Evolutionary conservation across 2,888 invertebrate species (phyloP).

Genomic region (Eurytoma adleriae): DNA sequence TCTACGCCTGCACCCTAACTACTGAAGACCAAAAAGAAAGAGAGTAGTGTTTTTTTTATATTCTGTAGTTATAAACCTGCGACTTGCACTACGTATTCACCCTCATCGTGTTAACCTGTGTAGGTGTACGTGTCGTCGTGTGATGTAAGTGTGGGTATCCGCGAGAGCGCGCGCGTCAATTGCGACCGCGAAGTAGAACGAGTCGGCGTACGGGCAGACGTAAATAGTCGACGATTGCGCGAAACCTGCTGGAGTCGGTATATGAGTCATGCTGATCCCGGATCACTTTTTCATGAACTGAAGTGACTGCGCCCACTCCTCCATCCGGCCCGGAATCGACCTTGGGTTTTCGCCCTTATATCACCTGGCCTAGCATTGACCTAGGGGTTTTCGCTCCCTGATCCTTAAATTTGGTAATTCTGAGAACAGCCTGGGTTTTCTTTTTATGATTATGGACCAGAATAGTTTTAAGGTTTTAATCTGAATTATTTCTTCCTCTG

Average conservation of each 20-base stretch:
- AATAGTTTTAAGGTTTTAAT: too few relatives aligned
- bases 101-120: background rate
- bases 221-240: background rate
- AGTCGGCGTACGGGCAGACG: conserved; percentile 30
- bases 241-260: background rate
- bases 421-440: too few relatives aligned
- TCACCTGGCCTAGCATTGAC: too few relatives aligned
- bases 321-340: too few relatives aligned
- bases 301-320: too few relatives aligned
- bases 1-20: conserved; percentile 69
- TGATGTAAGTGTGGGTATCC: background rate
- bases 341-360: too few relatives aligned
- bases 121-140: conserved; percentile 2
- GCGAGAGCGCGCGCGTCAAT: background rate
- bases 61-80: background rate
- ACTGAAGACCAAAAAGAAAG: conserved; percentile 58
- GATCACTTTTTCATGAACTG: too few relatives aligned
- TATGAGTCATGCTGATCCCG: too few relatives aligned
- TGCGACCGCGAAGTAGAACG: conserved; percentile 24
- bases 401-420: too few relatives aligned
- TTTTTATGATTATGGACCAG: too few relatives aligned
- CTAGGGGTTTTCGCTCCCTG: too few relatives aligned
- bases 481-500: too few relatives aligned
- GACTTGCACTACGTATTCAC: background rate
- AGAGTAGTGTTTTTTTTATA: conserved; percentile 8